Percentiles rank a stretch among this genome's conserved stretches.
Evolutionary conservation across 2,797 vertebrate species (phyloP).

Genomic region (Acridotheres tristis): DNA sequence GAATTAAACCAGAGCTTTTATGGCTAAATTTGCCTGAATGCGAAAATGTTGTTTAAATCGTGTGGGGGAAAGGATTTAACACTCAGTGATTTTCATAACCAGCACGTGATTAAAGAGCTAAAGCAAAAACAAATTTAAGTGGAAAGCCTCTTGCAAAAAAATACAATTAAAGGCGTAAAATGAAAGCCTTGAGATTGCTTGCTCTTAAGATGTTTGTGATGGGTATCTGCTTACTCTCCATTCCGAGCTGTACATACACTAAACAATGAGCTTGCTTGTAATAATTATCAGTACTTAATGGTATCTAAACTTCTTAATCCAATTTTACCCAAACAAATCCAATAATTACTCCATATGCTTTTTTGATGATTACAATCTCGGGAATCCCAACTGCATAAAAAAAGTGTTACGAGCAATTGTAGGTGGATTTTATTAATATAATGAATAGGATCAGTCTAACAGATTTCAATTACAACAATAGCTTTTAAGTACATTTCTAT

Average conservation of each 20-base stretch:
- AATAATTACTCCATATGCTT: constrained; percentile 71
- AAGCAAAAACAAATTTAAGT: not conserved
- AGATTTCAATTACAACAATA: constrained; percentile 73
- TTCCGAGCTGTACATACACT: not conserved
- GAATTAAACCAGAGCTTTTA: not conserved
- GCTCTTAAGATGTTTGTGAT: constrained; percentile 52
- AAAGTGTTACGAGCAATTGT: constrained; percentile 66
- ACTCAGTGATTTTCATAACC: not conserved
- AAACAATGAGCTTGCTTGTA: constrained; percentile 67
- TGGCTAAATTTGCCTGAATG: not conserved
- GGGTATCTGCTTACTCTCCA: constrained; percentile 43
- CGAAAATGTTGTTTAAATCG: not conserved
- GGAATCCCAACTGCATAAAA: constrained; percentile 69
- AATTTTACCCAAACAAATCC: constrained; percentile 73
- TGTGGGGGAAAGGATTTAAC: not conserved
- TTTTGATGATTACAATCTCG: constrained; percentile 68
- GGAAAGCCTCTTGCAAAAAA: constrained; percentile 38
- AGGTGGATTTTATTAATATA: constrained; percentile 73
- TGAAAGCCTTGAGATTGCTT: constrained; percentile 12
- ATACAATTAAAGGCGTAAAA: constrained; percentile 27
- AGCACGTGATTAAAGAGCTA: constrained; percentile 3
- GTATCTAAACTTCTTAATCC: constrained; percentile 72
- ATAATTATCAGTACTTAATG: constrained; percentile 68
- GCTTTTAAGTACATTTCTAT: constrained; percentile 70
- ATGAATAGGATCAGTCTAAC: constrained; percentile 70